A percentile compares a stretch with the other conserved stretches of the same genome.
phyloP scores from a whole-genome alignment of 2,888 invertebrate species.

The Nomada flava region DNA sequence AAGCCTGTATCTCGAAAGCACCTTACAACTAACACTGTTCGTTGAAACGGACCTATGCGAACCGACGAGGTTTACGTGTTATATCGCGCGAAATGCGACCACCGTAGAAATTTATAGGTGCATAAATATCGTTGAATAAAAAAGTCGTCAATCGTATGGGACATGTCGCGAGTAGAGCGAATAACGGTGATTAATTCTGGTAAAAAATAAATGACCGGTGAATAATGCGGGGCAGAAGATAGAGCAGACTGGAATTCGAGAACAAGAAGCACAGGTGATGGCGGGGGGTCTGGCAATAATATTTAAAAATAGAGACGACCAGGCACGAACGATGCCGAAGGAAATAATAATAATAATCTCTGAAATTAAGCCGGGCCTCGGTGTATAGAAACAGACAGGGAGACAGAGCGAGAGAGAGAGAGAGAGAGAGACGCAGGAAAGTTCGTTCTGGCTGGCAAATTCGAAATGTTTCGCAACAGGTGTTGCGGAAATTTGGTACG shows the following conservation, averaged over 20 bases:
- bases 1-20: not conserved
- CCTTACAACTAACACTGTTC: not conserved
- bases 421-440: conserved; percentile 46
- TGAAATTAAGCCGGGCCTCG: conserved; percentile 67
- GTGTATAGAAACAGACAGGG: not conserved
- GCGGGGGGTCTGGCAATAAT: conserved; percentile 60
- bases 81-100: not conserved
- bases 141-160: conserved; percentile 4
- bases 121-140: conserved; percentile 30
- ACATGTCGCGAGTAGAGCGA: conserved; percentile 1
- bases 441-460: conserved; percentile 69
- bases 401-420: not conserved
- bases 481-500: conserved; percentile 74
- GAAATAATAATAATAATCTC: conserved; percentile 66
- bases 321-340: conserved; percentile 32
- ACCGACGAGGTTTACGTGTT: not conserved
- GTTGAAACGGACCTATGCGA: not conserved
- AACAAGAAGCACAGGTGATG: conserved; percentile 11
- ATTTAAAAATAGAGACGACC: conserved; percentile 70
- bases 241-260: conserved; percentile 55
- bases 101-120: not conserved
- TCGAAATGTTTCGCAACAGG: conserved; percentile 74
- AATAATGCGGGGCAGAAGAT: conserved; percentile 44
- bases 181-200: conserved; percentile 34
- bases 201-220: conserved; percentile 50